Percentiles rank a stretch among this genome's conserved stretches.
These are phyloP conservation scores for Cebidichthys violaceus DNA, from an alignment of 2,113 vertebrate genomes.

Conservation along the genomic window DNA sequence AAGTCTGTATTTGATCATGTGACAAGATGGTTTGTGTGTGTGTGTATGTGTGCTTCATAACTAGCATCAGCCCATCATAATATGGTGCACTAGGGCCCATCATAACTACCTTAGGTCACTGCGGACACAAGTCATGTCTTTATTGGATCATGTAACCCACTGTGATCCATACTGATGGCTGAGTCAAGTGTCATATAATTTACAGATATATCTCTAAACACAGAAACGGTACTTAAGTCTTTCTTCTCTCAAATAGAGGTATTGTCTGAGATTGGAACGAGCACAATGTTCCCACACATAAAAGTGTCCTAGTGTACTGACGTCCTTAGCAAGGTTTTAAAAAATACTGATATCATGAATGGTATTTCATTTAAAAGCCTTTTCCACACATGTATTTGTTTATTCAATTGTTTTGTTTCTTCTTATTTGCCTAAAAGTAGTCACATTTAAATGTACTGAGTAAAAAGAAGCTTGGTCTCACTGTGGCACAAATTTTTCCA, in stretches of 20 bases:
- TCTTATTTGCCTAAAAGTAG: background rate
- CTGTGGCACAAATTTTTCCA: background rate
- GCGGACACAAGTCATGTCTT: background rate
- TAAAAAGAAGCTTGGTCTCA: background rate
- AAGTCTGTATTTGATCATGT: background rate
- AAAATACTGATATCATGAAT: background rate
- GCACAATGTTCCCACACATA: background rate
- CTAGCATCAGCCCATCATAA: background rate
- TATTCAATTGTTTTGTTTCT: background rate
- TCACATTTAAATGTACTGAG: background rate
- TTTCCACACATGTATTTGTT: background rate
- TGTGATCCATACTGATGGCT: background rate
- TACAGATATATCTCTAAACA: background rate
- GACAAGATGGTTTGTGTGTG: background rate
- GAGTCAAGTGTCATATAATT: background rate
- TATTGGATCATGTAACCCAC: background rate
- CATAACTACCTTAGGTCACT: background rate
- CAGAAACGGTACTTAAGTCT: background rate
- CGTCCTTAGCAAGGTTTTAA: background rate
- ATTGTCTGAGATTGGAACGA: background rate
- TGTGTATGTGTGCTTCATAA: background rate
- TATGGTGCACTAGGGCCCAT: too few species aligned
- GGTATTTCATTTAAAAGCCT: background rate
- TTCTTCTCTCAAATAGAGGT: background rate
- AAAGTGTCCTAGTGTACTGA: background rate